A percentile compares a stretch with the other conserved stretches of the same genome.
These are phyloP conservation scores for Thunnus thynnus DNA, from an alignment of 2,113 vertebrate species.

Conservation along the genomic window DNA sequence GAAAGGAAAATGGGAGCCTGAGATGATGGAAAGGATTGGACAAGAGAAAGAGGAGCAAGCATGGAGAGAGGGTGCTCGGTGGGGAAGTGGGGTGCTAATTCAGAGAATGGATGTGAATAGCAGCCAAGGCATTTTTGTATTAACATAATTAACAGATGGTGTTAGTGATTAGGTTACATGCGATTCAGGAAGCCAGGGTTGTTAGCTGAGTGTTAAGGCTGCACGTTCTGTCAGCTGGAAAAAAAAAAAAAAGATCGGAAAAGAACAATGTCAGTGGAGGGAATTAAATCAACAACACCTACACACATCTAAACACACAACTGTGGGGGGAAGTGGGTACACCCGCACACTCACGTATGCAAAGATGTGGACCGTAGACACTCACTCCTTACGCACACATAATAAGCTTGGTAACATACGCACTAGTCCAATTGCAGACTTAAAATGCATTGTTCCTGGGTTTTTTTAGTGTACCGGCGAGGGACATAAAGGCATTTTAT, in stretches of 20 bases:
- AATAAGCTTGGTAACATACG: slow-evolving; percentile 61
- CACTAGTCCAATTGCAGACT: slow-evolving; percentile 70
- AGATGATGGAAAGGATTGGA: slow-evolving; percentile 66
- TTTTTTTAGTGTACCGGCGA: slow-evolving; percentile 69
- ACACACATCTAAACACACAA: slow-evolving; percentile 70
- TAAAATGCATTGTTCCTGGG: slow-evolving; percentile 76
- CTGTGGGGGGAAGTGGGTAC: slow-evolving; percentile 32
- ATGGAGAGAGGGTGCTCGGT: slow-evolving; percentile 54
- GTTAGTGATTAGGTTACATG: slow-evolving; percentile 85
- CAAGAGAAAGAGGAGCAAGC: slow-evolving; percentile 61
- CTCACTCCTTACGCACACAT: slow-evolving; percentile 44
- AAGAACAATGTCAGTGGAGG: slow-evolving; percentile 76
- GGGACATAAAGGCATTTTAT: slow-evolving; percentile 78
- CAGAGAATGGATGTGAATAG: slow-evolving; percentile 78
- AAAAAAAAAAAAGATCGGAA: slow-evolving; percentile 66
- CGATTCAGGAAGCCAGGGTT: slow-evolving; percentile 80
- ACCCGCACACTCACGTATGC: slow-evolving; percentile 28
- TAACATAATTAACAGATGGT: slow-evolving; percentile 88
- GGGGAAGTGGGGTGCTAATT: slow-evolving; percentile 68
- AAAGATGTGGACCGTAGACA: slow-evolving; percentile 26
- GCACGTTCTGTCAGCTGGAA: slow-evolving; percentile 70
- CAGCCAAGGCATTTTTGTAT: slow-evolving; percentile 82
- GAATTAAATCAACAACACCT: slow-evolving; percentile 79
- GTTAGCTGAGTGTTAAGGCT: slow-evolving; percentile 79
- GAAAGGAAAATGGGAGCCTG: slow-evolving; percentile 56